These are phyloP conservation scores for Loripinus fragilis DNA, from an alignment of 2,888 invertebrate species.

Conservation along the genomic window DNA sequence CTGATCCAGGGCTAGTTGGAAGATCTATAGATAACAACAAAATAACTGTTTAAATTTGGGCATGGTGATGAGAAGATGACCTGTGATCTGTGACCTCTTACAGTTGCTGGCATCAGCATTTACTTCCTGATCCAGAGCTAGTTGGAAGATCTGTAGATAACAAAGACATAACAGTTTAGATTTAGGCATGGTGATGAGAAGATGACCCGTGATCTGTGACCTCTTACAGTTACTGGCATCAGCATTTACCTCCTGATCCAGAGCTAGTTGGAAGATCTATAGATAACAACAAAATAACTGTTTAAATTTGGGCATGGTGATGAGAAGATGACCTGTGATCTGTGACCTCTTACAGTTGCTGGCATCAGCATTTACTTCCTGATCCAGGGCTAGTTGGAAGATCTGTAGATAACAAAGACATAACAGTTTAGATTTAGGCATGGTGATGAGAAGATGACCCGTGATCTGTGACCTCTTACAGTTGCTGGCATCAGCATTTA, in stretches of 20 bases:
- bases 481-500: constrained; percentile 89
- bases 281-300: constrained; percentile 44
- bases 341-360: constrained; percentile 92
- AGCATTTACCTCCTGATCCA: constrained; percentile 92
- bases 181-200: constrained; percentile 92
- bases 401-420: constrained; percentile 84
- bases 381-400: constrained; percentile 93
- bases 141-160: constrained; percentile 88
- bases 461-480: constrained; percentile 93
- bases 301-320: constrained; percentile 89
- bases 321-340: constrained; percentile 91
- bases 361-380: constrained; percentile 90
- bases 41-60: constrained; percentile 86
- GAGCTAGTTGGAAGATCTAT: constrained; percentile 91
- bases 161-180: constrained; percentile 48
- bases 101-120: constrained; percentile 89
- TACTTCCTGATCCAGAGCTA: constrained; percentile 93
- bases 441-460: constrained; percentile 91
- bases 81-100: constrained; percentile 92
- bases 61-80: constrained; percentile 92
- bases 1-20: too few species aligned
- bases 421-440: constrained; percentile 87
- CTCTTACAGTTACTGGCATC: constrained; percentile 90
- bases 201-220: constrained; percentile 92
- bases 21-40: too few species aligned